Evolutionary conservation across 2,888 invertebrate genomes (phyloP).

Genomic region (Drosophila atripex): DNA sequence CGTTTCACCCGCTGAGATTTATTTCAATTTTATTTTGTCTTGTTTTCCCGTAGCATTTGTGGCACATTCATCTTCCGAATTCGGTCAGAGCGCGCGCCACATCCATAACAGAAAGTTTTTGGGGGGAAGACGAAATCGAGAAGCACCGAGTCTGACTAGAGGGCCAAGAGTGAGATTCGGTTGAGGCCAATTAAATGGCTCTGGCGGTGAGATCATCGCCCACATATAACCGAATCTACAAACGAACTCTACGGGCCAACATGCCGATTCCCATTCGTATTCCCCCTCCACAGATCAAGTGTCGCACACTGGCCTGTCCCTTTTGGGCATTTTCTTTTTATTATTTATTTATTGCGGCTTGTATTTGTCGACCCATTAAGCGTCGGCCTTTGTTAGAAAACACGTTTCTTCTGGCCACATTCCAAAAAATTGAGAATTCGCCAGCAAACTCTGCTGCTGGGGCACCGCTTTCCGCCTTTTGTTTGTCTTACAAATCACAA

Average conservation of each 20-base stretch:
- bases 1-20: slow-evolving; percentile 35
- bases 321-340: slow-evolving; percentile 76
- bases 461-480: slow-evolving; percentile 37
- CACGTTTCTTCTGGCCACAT: slow-evolving; percentile 70
- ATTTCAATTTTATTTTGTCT: slow-evolving; percentile 28
- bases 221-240: slow-evolving; percentile 50
- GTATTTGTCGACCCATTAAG: slow-evolving; percentile 76
- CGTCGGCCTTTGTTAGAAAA: slow-evolving; percentile 66
- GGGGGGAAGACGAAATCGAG: slow-evolving; percentile 11
- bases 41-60: slow-evolving; percentile 56
- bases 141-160: background rate
- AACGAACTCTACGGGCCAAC: slow-evolving; percentile 34
- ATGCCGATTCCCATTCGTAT: slow-evolving; percentile 17
- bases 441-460: slow-evolving; percentile 46
- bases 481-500: slow-evolving; percentile 77
- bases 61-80: slow-evolving; percentile 75
- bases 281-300: slow-evolving; percentile 55
- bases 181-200: slow-evolving; percentile 70
- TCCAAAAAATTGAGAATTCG: slow-evolving; percentile 68
- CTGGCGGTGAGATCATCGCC: slow-evolving; percentile 78
- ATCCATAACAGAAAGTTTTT: slow-evolving; percentile 55
- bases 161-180: slow-evolving; percentile 45
- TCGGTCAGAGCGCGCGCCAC: slow-evolving; percentile 67
- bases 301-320: slow-evolving; percentile 45
- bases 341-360: slow-evolving; percentile 75